Base-by-base conservation (phyloP, 2,113 vertebrate species). In the Podarcis muralis region DNA sequence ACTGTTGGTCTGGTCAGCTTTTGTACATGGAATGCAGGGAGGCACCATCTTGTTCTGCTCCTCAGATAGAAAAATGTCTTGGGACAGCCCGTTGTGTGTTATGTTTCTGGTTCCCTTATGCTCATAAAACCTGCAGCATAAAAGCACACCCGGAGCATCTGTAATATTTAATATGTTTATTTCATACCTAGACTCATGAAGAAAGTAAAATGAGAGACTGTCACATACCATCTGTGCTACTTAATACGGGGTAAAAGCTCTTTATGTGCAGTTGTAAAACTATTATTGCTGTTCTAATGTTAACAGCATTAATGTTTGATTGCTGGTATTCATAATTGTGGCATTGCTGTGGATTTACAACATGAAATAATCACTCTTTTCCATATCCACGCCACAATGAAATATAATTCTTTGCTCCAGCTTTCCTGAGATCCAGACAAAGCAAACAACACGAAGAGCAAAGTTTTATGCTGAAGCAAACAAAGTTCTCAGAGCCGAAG, bases 161-260 rank as follows among this genome's bases (percentile, higher is more conserved):
- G 18, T 5, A 13, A 66, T 89, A 69, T 5, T 30, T 32, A 40
- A 3, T 32, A 0, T 77, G 22, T 77, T 82, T 76, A n/a, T 89
- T 92, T 84, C 85, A 30, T 32, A 23, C 37, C 77, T 48, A 12
- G 6, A 3, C 43, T 94, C 74, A 53, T 65, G 22, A 5, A 82
- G 57, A 59, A 53, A 27, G 15, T 25, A 65, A 79, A 68, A 87
- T 69, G 16, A 86, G 84, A 85, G 82, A 30, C 62, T 48, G 66
- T 88, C 91, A 82, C 5, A 20, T 30, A 48, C 1, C 59, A 80
- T 75, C 12, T 87, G 59, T 92, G 59, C 32, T 89, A 84, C 30
- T 95, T 87, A 83, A 92, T 90, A 91, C 59, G 57, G 86, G 94
- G 89, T 88, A 75, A 92, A 95, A 95, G 71, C 79, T 92, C 53